Evolutionary conservation across 2,888 invertebrate genomes (phyloP), one percentile per base, ranked within the genome.

Genomic region (Sipha maydis): DNA sequence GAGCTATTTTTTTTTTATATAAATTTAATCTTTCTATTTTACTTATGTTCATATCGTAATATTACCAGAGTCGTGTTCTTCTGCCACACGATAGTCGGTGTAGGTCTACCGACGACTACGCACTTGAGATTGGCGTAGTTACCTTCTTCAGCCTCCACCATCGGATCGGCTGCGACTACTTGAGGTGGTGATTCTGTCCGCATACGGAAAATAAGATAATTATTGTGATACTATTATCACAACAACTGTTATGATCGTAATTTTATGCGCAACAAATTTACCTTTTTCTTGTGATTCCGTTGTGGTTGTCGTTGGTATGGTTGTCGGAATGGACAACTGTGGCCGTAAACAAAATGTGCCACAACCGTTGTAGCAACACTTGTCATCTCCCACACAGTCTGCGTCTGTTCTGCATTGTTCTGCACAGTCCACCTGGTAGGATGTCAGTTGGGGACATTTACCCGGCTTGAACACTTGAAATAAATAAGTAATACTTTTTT

Each of bases 351-450:
- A 98, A 48, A 95, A 93, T 48, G 93, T 93, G 75, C 95, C 95
- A 92, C 98, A 97, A 83, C 96, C 96, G 91, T 94, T 95, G 90
- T 92, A 92, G 92, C 98, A 98, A 92, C 98, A 98, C 92, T 97
- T 98, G 91, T 94, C 93, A 41, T 94, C 94, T 61, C 94, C 95
- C 25, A 94, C 92, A 91, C 98, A 98, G 91, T 97, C 96, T 0
- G 96, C 96, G 92, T 98, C 98, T 85, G 94, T 94, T 89, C 93
- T 92, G 91, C 98, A 98, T 91, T 96, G 95, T 61, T 93, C 93
- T 17, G 93, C 94, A 91, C 97, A 97, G 85, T 92, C 92, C n/a
- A 92, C 91, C 19, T 92, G 92, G 80, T 92, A 92, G 17, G 92
- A 90, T 14, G 90, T 92, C 34, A 93, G 91, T 77, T 91, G 91